phyloP scores from a whole-genome alignment of 2,888 invertebrate species.

The Pammene fasciana region DNA sequence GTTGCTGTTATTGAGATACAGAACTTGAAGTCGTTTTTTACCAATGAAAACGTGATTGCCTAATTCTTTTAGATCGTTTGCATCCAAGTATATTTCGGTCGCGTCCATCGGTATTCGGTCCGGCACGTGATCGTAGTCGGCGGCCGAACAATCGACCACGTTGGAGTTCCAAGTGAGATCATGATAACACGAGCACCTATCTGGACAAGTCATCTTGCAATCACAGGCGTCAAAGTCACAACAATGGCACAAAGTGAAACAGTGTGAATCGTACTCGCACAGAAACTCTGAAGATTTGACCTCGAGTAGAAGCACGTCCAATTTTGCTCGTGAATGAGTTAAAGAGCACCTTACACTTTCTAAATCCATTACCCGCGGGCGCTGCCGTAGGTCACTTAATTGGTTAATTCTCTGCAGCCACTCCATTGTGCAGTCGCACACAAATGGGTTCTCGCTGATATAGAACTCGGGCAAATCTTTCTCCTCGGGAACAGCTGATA shows the following conservation, averaged over 20 bases:
- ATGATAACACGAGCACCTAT: slow-evolving; percentile 93
- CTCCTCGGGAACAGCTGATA: slow-evolving; percentile 86
- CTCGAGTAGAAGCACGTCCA: slow-evolving; percentile 85
- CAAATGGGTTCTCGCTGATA: slow-evolving; percentile 91
- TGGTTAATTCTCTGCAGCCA: slow-evolving; percentile 92
- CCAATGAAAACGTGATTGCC: slow-evolving; percentile 94
- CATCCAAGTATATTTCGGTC: slow-evolving; percentile 93
- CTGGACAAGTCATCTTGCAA: slow-evolving; percentile 95
- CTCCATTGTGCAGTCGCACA: slow-evolving; percentile 94
- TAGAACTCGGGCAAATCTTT: slow-evolving; percentile 90
- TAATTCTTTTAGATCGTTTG: slow-evolving; percentile 90
- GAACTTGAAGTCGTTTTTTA: slow-evolving; percentile 90
- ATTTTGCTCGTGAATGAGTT: slow-evolving; percentile 86
- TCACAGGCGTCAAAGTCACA: slow-evolving; percentile 96
- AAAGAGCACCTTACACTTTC: slow-evolving; percentile 90
- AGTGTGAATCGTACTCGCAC: slow-evolving; percentile 91
- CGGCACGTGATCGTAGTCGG: slow-evolving; percentile 89
- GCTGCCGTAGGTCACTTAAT: slow-evolving; percentile 87
- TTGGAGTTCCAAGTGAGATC: slow-evolving; percentile 93
- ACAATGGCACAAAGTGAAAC: slow-evolving; percentile 93
- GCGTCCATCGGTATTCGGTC: slow-evolving; percentile 94
- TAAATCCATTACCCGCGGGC: slow-evolving; percentile 91
- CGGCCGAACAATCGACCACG: slow-evolving; percentile 91
- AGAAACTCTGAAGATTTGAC: slow-evolving; percentile 90
- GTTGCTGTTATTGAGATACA: slow-evolving; percentile 91